Conservation (phyloP, 2,888 invertebrate species). For the Chymomyza caudatula region DNA sequence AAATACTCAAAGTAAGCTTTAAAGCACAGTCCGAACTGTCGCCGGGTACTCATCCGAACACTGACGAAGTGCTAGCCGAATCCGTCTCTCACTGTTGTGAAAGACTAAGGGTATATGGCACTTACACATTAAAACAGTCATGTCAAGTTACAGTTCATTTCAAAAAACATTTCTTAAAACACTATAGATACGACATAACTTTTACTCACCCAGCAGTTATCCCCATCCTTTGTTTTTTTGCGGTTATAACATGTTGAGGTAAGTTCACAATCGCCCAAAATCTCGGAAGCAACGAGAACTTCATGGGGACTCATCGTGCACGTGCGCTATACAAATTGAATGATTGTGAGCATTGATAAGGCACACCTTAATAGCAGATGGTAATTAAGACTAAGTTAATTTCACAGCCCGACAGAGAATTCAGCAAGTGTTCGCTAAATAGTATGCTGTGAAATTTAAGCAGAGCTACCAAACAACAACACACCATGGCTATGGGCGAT, state of each 20-base stretch:
- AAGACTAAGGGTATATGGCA: no score
- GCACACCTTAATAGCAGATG: neutral
- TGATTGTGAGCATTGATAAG: neutral
- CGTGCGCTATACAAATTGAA: neutral
- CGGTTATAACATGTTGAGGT: conserved; percentile 37
- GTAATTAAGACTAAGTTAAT: neutral
- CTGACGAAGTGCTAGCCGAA: no score
- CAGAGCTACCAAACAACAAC: no score
- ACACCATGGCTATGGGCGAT: no score
- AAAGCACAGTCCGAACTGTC: no score
- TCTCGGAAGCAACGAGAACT: conserved; percentile 22
- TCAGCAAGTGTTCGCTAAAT: conserved; percentile 13
- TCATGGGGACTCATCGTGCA: conserved; percentile 50
- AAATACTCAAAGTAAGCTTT: no score
- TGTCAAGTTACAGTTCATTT: no score
- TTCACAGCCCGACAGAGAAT: neutral
- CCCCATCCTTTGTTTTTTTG: conserved; percentile 35
- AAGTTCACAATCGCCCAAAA: conserved; percentile 41
- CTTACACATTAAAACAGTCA: no score
- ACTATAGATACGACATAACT: no score
- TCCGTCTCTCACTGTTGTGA: no score
- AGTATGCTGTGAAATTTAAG: conserved; percentile 49
- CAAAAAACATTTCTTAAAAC: no score
- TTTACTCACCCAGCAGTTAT: conserved; percentile 40
- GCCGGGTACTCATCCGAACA: no score